Evolutionary conservation across 2,797 vertebrate genomes (phyloP).

Genomic region (Leucoraja ocellata): DNA sequence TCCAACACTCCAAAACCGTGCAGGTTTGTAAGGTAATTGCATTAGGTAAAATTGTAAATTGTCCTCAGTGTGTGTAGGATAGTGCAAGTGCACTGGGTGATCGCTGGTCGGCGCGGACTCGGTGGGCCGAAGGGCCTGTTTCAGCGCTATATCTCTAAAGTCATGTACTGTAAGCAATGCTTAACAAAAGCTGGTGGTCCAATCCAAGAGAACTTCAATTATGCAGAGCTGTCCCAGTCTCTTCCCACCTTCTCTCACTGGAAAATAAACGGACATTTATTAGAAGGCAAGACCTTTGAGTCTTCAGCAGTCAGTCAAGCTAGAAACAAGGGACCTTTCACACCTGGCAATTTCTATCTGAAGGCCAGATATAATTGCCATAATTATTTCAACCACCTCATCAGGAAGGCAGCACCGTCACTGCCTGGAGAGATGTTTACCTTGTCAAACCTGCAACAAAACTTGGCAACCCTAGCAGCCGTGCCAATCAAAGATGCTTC

Average conservation of each 20-base stretch:
- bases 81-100: too few species aligned
- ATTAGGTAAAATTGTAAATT: too few species aligned
- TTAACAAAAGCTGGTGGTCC: background rate
- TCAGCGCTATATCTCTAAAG: too few species aligned
- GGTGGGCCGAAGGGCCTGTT: too few species aligned
- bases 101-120: too few species aligned
- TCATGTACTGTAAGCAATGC: too few species aligned
- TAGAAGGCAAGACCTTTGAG: background rate
- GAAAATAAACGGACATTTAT: background rate
- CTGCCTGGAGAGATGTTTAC: background rate
- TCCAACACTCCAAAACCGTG: too few species aligned
- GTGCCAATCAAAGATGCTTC: background rate
- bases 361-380: background rate
- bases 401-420: background rate
- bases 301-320: background rate
- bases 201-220: background rate
- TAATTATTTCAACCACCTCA: background rate
- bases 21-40: too few species aligned
- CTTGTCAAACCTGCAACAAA: constrained; percentile 1
- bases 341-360: background rate
- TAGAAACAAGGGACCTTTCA: background rate
- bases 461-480: background rate
- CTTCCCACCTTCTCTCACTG: background rate
- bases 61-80: too few species aligned
- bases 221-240: background rate